These are phyloP conservation scores for Nemapogon koenigi DNA, from an alignment of 2,888 invertebrate species.

Conservation along the genomic window DNA sequence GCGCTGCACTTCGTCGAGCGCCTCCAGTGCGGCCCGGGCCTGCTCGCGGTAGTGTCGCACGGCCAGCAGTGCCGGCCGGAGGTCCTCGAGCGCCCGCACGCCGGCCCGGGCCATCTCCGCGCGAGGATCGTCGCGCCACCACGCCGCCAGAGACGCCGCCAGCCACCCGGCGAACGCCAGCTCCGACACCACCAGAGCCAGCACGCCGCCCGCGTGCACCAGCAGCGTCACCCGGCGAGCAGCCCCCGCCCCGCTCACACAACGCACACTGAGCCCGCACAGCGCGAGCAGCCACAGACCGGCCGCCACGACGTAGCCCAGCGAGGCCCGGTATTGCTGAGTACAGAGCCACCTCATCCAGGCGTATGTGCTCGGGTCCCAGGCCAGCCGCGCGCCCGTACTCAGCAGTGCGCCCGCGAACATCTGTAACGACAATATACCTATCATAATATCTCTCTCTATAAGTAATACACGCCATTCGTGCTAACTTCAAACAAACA, in stretches of 20 bases:
- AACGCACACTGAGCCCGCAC: conserved; percentile 47
- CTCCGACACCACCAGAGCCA: conserved; percentile 42
- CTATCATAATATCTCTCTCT: no score
- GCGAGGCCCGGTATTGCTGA: conserved; percentile 53
- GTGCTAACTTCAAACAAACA: no score
- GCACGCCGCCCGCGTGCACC: conserved; percentile 29
- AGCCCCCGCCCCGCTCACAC: conserved; percentile 40
- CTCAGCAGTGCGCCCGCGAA: conserved; percentile 57
- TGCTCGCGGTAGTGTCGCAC: conserved; percentile 46
- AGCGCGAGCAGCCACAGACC: conserved; percentile 52
- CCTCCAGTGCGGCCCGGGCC: conserved; percentile 43
- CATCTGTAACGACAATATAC: conserved; percentile 46
- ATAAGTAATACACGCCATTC: no score
- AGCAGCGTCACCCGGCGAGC: conserved; percentile 19
- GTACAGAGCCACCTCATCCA: conserved; percentile 57
- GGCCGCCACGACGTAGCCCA: conserved; percentile 46
- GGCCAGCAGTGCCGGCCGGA: conserved; percentile 53
- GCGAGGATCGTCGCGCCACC: conserved; percentile 51
- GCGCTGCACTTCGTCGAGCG: conserved; percentile 56
- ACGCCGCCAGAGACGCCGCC: conserved; percentile 45
- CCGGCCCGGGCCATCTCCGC: conserved; percentile 52
- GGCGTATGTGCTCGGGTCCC: conserved; percentile 59
- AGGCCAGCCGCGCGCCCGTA: conserved; percentile 57
- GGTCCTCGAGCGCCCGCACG: conserved; percentile 49
- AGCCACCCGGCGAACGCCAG: conserved; percentile 55